Evolutionary conservation across 2,888 invertebrate genomes (phyloP), one percentile per base, ranked within the genome.

Genomic region (Cartodere bifasciata): DNA sequence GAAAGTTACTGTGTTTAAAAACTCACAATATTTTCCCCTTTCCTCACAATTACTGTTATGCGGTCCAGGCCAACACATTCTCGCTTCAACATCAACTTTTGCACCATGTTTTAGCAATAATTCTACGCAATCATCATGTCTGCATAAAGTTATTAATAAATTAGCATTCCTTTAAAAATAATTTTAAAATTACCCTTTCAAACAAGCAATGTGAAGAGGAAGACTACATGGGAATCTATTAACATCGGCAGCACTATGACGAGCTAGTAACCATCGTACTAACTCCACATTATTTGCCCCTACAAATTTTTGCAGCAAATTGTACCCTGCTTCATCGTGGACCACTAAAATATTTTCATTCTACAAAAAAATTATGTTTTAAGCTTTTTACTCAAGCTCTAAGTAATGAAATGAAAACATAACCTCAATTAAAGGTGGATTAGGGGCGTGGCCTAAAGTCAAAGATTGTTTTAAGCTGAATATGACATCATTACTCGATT

Each of bases 51-150:
- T 76, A 43, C 69, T 70, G 38, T 68, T 72, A 49, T 81, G 80
- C 4, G 72, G 67, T 5, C 76, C 75, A 0, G 81, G 81, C 64
- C 75, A 81, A 50, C 81, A 82, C 72, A 82, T 75, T 12, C 80
- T 62, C 1, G 76, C 72, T 50, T 78, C 78, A 1, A 75, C 70
- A 53, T 79, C 77, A 10, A 75, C 69, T 39, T 75, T 66, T 4
- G 76, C 79, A 13, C 80, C 79, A 55, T 76, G 70, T 44, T 75
- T 72, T 29, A 80, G 49, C 17, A 81, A 53, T 22, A 77, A 48
- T 49, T 78, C 75, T 9, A 80, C 75, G 47, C 76, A 74, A 42
- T 76, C 73, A 45, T 73, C 72, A 48, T 76, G 70, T 29, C 68
- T 68, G 44, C 12, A 50, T 49, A 44, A 36, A 35, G 30, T 30